phyloP scores from a whole-genome alignment of 2,888 invertebrate genomes.

The Drosophila monieri region DNA sequence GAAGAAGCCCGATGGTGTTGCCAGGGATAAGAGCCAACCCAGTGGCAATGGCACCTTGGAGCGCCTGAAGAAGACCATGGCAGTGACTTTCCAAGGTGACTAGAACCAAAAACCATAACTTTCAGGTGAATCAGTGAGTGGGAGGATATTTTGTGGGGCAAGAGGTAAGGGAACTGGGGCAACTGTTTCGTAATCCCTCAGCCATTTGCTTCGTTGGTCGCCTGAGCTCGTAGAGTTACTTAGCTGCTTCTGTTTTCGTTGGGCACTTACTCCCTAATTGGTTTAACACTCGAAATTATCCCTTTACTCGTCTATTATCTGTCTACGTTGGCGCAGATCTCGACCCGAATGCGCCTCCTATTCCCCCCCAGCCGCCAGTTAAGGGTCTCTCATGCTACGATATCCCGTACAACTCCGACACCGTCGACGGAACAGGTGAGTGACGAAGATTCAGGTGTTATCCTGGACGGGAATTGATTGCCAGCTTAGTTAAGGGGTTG shows the following conservation, averaged over 20 bases:
- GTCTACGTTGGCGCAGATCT: slow-evolving; percentile 73
- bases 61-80: slow-evolving; percentile 68
- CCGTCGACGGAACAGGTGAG: slow-evolving; percentile 86
- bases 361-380: slow-evolving; percentile 87
- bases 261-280: slow-evolving; percentile 41
- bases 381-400: slow-evolving; percentile 86
- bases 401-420: slow-evolving; percentile 81
- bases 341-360: slow-evolving; percentile 79
- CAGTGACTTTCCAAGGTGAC: slow-evolving; percentile 83
- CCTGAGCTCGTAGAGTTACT: slow-evolving; percentile 29
- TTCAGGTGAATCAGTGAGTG: slow-evolving; percentile 40
- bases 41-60: slow-evolving; percentile 50
- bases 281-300: slow-evolving; percentile 55
- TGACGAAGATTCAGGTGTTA: slow-evolving; percentile 42
- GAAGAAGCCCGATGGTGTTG: neutral
- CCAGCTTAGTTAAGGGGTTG: too few species aligned
- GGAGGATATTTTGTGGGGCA: slow-evolving; percentile 1
- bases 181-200: neutral
- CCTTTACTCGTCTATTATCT: slow-evolving; percentile 39
- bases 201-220: slow-evolving; percentile 37
- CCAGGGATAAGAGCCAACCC: neutral
- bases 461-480: neutral
- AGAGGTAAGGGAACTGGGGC: slow-evolving; percentile 15
- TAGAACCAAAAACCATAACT: slow-evolving; percentile 10
- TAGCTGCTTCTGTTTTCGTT: slow-evolving; percentile 29